A percentile compares a stretch with the other conserved stretches of the same genome.
Conservation (phyloP, 1,140 invertebrate genomes). For the Drosophila triauraria region DNA sequence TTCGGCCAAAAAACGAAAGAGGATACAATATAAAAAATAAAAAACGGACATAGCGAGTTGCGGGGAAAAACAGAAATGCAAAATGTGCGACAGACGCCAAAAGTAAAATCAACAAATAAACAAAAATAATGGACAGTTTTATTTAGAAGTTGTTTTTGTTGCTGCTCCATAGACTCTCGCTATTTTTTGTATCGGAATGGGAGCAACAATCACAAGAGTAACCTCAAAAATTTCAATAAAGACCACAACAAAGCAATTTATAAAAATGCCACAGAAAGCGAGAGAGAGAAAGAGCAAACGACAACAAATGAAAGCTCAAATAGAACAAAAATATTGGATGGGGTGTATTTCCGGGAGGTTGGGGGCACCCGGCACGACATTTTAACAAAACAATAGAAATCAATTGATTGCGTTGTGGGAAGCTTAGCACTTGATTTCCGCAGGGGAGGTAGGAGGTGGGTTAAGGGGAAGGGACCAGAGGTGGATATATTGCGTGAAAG, state of each 20-base stretch:
- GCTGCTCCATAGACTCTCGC: background rate
- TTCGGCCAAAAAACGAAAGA: constrained; percentile 49
- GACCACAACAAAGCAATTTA: constrained; percentile 83
- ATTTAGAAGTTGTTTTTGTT: constrained; percentile 37
- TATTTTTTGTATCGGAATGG: constrained; percentile 27
- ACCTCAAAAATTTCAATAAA: constrained; percentile 83
- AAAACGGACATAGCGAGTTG: constrained; percentile 7
- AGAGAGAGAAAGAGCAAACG: constrained; percentile 15
- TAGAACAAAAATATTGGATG: constrained; percentile 62
- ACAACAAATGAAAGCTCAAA: constrained; percentile 56
- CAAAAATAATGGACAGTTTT: constrained; percentile 76
- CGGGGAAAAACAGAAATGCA: constrained; percentile 54
- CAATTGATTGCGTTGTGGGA: constrained; percentile 83
- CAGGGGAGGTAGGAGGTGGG: constrained; percentile 27
- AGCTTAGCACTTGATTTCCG: constrained; percentile 82
- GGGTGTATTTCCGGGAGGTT: background rate
- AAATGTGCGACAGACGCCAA: constrained; percentile 66
- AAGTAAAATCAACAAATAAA: constrained; percentile 73
- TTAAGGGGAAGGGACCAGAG: background rate
- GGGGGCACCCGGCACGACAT: constrained; percentile 63
- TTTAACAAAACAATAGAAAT: constrained; percentile 84
- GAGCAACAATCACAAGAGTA: constrained; percentile 79
- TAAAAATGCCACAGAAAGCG: constrained; percentile 71
- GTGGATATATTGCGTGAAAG: constrained; percentile 61
- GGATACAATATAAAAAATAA: constrained; percentile 22